Evolutionary conservation across 2,888 invertebrate species (phyloP).

Genomic region (Entomobrya proxima): DNA sequence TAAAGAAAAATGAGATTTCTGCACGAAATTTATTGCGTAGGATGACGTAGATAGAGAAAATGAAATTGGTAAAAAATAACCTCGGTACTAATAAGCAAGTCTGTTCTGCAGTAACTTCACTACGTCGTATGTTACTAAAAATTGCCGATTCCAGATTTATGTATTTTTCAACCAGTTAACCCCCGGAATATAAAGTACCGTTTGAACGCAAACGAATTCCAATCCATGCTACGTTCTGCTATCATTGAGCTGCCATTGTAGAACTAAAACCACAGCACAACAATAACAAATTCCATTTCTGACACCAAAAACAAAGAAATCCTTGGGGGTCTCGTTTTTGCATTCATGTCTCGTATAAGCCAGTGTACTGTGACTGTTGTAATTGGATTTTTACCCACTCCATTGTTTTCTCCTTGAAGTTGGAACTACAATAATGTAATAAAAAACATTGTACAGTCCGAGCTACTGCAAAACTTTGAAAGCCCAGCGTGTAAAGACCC

Average conservation of each 20-base stretch:
- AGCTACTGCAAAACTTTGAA: not conserved
- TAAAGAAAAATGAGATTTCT: constrained; percentile 31
- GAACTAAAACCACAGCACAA: not conserved
- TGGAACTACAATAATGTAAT: not conserved
- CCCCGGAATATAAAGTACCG: not conserved
- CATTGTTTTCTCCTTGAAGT: not conserved
- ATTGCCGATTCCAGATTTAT: not conserved
- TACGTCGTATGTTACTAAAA: too few relatives aligned
- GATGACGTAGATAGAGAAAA: constrained; percentile 47
- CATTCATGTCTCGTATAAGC: constrained; percentile 43
- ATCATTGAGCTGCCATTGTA: not conserved
- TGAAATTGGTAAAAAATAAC: not conserved
- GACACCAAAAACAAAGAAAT: constrained; percentile 17
- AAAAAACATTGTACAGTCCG: not conserved
- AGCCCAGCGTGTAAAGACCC: not conserved
- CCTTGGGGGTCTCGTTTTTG: constrained; percentile 24
- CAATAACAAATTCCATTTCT: not conserved
- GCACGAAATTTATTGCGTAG: constrained; percentile 58
- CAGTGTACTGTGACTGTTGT: not conserved
- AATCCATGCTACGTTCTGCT: not conserved
- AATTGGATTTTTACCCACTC: constrained; percentile 47
- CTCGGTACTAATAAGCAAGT: not conserved
- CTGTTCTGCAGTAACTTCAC: too few relatives aligned
- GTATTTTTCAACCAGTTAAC: not conserved
- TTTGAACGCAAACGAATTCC: not conserved